phyloP scores from a whole-genome alignment of 2,888 invertebrate genomes.

The Campopleginae sp. region DNA sequence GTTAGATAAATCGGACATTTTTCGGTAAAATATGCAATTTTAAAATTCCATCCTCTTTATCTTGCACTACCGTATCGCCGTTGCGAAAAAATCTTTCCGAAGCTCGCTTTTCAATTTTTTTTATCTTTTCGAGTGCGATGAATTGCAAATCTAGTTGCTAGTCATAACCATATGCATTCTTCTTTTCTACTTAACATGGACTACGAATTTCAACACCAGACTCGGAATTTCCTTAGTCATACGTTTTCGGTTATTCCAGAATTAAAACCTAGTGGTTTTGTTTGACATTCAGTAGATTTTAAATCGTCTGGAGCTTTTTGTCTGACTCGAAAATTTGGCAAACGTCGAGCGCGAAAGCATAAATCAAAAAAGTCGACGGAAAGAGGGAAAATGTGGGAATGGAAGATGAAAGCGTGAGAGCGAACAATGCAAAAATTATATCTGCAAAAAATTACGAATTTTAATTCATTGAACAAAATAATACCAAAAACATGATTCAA shows the following conservation, averaged over 20 bases:
- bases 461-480: conserved; percentile 81
- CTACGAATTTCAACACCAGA: conserved; percentile 33
- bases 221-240: conserved; percentile 23
- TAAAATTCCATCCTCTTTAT: conserved; percentile 70
- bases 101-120: conserved; percentile 30
- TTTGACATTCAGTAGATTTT: not conserved
- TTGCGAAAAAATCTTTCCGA: conserved; percentile 38
- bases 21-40: conserved; percentile 73
- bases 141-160: conserved; percentile 18
- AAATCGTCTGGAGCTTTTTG: not conserved
- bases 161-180: conserved; percentile 28
- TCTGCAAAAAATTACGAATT: conserved; percentile 79
- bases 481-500: conserved; percentile 80
- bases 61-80: conserved; percentile 31
- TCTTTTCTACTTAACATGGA: conserved; percentile 5
- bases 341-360: not conserved
- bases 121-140: conserved; percentile 21
- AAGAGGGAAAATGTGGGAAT: conserved; percentile 3
- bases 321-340: not conserved
- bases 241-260: not conserved
- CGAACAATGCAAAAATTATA: conserved; percentile 59
- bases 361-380: conserved; percentile 4
- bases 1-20: conserved; percentile 75
- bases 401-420: conserved; percentile 51
- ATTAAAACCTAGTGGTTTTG: not conserved